Percentiles rank a stretch among this genome's conserved stretches.
Evolutionary conservation across 2,797 vertebrate species (phyloP).

Genomic region (Lepidocolaptes lacrymiger): DNA sequence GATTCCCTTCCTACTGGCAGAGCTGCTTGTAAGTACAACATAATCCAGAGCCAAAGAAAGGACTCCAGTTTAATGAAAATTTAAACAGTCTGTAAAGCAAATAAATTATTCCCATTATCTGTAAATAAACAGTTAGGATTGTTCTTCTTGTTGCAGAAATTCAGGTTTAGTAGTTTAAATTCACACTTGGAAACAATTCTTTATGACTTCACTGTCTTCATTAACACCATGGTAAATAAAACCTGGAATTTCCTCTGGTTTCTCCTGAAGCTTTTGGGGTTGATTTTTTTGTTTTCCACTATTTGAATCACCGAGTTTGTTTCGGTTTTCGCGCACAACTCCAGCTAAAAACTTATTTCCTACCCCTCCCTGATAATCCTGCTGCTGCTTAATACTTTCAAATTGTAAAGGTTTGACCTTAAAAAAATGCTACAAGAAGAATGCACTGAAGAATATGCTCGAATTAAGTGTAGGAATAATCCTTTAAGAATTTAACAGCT

Average conservation of each 20-base stretch:
- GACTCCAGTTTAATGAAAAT: conserved; percentile 6
- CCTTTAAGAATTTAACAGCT: neutral
- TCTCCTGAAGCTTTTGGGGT: neutral
- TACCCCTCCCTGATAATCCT: neutral
- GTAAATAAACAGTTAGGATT: neutral
- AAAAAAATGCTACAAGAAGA: neutral
- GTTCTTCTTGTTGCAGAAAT: conserved; percentile 19
- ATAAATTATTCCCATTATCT: neutral
- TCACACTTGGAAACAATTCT: neutral
- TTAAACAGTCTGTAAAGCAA: conserved; percentile 7
- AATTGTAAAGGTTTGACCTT: neutral
- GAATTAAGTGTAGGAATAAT: neutral
- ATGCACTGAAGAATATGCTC: neutral
- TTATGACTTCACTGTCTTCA: conserved; percentile 24
- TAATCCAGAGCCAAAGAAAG: neutral
- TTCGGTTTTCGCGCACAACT: neutral
- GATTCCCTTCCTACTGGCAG: neutral
- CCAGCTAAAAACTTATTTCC: neutral
- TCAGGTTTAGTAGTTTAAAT: conserved; percentile 11
- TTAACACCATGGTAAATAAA: conserved; percentile 38
- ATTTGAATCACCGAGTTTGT: neutral
- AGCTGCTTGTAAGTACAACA: neutral
- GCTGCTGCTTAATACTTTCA: neutral
- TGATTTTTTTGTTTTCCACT: neutral
- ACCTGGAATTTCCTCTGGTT: neutral